Evolutionary conservation across 2,113 vertebrate genomes (phyloP), one percentile per base, ranked within the genome.

Genomic region (Pongo abelii): DNA sequence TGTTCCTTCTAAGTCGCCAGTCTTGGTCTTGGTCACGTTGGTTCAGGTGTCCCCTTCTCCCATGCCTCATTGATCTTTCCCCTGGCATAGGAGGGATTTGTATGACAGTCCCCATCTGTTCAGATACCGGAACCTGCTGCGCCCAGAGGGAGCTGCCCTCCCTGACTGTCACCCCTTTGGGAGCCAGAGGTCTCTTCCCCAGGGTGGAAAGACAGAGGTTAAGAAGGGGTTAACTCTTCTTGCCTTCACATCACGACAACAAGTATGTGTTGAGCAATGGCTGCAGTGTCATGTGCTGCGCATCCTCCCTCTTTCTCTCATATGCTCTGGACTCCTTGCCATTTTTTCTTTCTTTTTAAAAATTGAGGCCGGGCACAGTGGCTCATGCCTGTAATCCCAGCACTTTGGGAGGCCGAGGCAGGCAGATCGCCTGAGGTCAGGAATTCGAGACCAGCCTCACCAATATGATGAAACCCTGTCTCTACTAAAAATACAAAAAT

Each of bases 191-290:
- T 52, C 67, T 61, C 93, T 59, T 40, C 43, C 18, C 22, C 23
- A 2, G 46, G 32, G 40, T 14, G n/a, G 9, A 52, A n/a, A 52
- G 32, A 50, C 5, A 3, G 70, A 59, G 70, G 70, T 18, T 40
- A 1, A 0, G 3, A 10, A 3, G 18, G 57, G 25, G 57, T 30
- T 64, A 20, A 25, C 46, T 10, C 1, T 12, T 32, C 3, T 13
- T 0, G 0, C 30, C 13, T 48, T 83, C 69, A n/a, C 20, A 22
- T 16, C 5, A 1, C n/a, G 43, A 74, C 74, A 64, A 1, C 27
- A 55, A 57, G 13, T 12, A 13, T 4, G 8, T 7, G 20, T 8
- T 11, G 25, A 50, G 69, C 30, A 22, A 14, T 11, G 12, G 52
- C n/a, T 38, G 4, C 14, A 2, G 69, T n/a, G 0, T 27, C 61